Evolutionary conservation across 2,888 invertebrate species (phyloP), one percentile per base, ranked within the genome.

Genomic region (Acrocera orbiculus): DNA sequence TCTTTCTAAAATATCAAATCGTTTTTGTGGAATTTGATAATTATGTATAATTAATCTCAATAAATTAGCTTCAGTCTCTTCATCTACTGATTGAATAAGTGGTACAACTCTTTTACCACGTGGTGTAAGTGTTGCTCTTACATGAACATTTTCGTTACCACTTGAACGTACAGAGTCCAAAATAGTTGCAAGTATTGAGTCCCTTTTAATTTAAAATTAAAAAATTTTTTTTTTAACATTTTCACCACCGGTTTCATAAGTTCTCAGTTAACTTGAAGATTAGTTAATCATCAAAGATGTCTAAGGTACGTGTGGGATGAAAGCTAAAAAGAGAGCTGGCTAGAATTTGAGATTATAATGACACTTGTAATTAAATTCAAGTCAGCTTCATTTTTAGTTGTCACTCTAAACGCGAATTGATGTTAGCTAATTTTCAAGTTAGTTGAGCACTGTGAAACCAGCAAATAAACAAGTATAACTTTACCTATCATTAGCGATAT

Each of bases 111-210:
- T 70, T 52, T 80, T 78, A 1, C 89, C 89, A 39, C 92, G 69
- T 30, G 83, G 75, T 14, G 90, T 87, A 22, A 70, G 69, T 38
- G 69, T 70, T 65, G 90, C 89, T 37, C 83, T 79, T 11, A 96
- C 86, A 60, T 93, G 92, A 4, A 95, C 86, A 62, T 96, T 92
- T 49, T 86, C 73, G 61, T 98, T 98, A 0, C 98, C 96, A 23
- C 93, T 87, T 2, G 93, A 90, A 40, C 98, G 69, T 10, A 95
- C 93, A 22, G 95, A 93, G 62, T 99, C 98, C 46, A 99, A 60
- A 29, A 99, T 59, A 1, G 96, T 92, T 1, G 98, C 95, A 40
- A 99, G 61, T 38, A 99, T 61, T 1, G 95, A 85, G 61, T 98
- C 98, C 46, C 98, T 80, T n/a, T 4, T n/a, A 10, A n/a, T 8